A percentile compares a stretch with the other conserved stretches of the same genome.
Evolutionary conservation across 2,797 vertebrate species (phyloP).

Genomic region (Argentina silus): DNA sequence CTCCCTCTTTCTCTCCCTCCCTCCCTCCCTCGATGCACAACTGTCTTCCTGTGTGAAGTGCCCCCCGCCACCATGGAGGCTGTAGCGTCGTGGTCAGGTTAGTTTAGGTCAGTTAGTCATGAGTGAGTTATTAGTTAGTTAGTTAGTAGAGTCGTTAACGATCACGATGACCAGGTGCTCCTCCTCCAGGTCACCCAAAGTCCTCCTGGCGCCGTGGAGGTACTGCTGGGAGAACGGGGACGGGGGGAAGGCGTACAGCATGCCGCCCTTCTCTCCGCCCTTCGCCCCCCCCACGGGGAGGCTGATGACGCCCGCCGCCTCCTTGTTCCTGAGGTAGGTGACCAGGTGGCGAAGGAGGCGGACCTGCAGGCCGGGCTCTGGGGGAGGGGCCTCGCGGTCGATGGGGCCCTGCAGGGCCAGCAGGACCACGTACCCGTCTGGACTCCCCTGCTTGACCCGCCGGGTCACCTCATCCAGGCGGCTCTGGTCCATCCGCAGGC

Average conservation of each 20-base stretch:
- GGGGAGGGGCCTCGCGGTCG: constrained; percentile 77
- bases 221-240: constrained; percentile 97
- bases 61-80: too few relatives aligned
- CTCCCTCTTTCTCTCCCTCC: not conserved
- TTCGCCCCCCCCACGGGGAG: constrained; percentile 89
- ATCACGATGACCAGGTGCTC: constrained; percentile 98
- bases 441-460: constrained; percentile 90
- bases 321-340: constrained; percentile 98
- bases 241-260: constrained; percentile 97
- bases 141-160: constrained; percentile 87
- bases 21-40: too few relatives aligned
- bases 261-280: constrained; percentile 87
- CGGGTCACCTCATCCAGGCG: constrained; percentile 96
- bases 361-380: constrained; percentile 90
- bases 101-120: too few relatives aligned
- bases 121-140: too few relatives aligned
- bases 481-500: constrained; percentile 95
- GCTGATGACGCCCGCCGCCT: constrained; percentile 96
- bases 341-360: constrained; percentile 96
- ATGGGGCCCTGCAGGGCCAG: constrained; percentile 89
- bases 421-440: constrained; percentile 90
- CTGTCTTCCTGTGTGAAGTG: too few relatives aligned
- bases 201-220: constrained; percentile 91
- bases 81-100: too few relatives aligned
- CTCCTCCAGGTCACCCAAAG: constrained; percentile 92